Base-by-base conservation (phyloP, 2,113 vertebrate species). In the Eublepharis macularius region DNA sequence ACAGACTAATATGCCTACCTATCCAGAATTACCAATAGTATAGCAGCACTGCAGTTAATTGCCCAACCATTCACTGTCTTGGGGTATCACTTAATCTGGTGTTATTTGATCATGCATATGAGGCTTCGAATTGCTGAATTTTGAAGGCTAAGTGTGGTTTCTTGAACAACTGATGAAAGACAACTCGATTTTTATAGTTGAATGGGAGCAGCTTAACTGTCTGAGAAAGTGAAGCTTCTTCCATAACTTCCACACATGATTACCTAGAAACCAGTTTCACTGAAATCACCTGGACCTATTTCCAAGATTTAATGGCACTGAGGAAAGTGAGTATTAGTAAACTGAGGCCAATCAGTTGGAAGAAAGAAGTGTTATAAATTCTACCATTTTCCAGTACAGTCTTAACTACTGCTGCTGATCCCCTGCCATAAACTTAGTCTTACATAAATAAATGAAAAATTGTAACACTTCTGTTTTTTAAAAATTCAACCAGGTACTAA, bases 311-410 rank as follows among this genome's bases (percentile, higher is more conserved):
- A 78, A 34, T 41, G 19, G 21, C 54, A 78, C 26, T 32, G 39
- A 17, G 54, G 39, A 14, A 63, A 65, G 32, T 26, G 26, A 57
- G 8, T 26, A 65, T 36, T 36, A 34, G n/a, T 34, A 60, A 32
- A 10, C n/a, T 5, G 29, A 43, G 5, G 5, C 14, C 63, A 51
- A 63, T 11, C 41, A 39, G n/a, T 0, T 17, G 0, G 0, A 39
- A 39, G 29, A 54, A 83, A 83, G 72, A 3, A n/a, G 3, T 32
- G 19, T 12, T 68, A 70, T 1, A 14, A n/a, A 16, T 4, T 12
- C 17, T 29, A 7, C 26, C 51, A 29, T 72, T 60, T 77, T 65
- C n/a, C 41, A 14, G 51, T 16, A 24, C 2, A 6, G 39, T 79
- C 57, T 65, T 29, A 65, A 45, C 14, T 65, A 32, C 6, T 41